Percentiles rank a stretch among this genome's conserved stretches.
Conservation (phyloP, 1,140 invertebrate genomes). For the Dermatophagoides farinae region DNA sequence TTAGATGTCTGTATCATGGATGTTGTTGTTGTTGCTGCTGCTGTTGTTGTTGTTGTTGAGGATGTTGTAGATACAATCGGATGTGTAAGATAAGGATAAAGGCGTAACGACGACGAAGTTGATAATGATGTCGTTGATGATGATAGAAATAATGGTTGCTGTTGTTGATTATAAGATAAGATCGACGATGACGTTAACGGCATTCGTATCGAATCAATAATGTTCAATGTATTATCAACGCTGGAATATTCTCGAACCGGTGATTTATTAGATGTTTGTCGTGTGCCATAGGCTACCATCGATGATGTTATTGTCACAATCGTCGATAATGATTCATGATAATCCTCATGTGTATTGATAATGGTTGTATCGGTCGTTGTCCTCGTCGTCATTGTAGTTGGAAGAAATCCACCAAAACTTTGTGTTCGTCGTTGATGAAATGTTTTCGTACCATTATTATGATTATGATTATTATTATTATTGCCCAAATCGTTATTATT, state of each 20-base stretch:
- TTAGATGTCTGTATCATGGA: no score
- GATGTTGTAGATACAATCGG: background rate
- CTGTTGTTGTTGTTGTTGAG: no score
- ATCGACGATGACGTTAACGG: background rate
- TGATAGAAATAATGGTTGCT: background rate
- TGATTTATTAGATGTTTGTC: background rate
- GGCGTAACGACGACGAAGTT: background rate
- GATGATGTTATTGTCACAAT: no score
- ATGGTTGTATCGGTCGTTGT: no score
- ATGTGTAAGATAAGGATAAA: slow-evolving; percentile 11
- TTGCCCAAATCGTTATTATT: no score
- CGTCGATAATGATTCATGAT: no score
- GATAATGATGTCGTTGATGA: background rate
- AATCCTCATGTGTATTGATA: no score
- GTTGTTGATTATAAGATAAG: background rate
- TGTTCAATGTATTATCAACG: background rate
- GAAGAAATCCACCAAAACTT: slow-evolving; percentile 8
- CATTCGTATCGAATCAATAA: background rate
- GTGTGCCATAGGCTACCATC: no score
- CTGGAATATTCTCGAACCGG: background rate
- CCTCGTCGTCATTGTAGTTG: background rate
- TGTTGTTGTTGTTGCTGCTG: no score
- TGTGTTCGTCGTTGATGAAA: background rate
- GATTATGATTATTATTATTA: no score
- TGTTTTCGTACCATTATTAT: no score